These are phyloP conservation scores for Anagrus nilaparvatae DNA, from an alignment of 1,140 invertebrate species.

Conservation along the genomic window DNA sequence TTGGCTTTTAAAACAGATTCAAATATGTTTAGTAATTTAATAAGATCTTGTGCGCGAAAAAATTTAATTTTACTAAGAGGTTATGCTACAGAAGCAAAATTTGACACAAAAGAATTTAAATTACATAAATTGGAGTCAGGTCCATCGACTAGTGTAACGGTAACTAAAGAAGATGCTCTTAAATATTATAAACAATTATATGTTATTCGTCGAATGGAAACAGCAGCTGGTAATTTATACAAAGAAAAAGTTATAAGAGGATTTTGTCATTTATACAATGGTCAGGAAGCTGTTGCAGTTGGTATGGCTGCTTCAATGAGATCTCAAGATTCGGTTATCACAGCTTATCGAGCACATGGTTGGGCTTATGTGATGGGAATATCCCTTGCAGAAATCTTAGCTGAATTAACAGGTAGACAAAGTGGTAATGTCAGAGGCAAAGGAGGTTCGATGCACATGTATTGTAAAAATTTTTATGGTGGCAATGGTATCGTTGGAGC, in stretches of 20 bases:
- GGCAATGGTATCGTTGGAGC: constrained; percentile 99
- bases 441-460: constrained; percentile 93
- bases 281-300: constrained; percentile 79
- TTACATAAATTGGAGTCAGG: constrained; percentile 81
- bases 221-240: constrained; percentile 84
- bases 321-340: constrained; percentile 82
- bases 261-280: constrained; percentile 96
- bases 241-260: constrained; percentile 94
- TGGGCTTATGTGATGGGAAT: constrained; percentile 93
- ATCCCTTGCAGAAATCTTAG: constrained; percentile 61
- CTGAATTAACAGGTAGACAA: constrained; percentile 81
- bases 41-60: too few relatives aligned
- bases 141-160: constrained; percentile 61
- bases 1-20: too few relatives aligned
- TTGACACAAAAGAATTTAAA: constrained; percentile 75
- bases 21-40: too few relatives aligned
- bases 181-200: constrained; percentile 75
- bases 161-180: constrained; percentile 75
- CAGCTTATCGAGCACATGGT: constrained; percentile 93
- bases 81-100: constrained; percentile 59
- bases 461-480: constrained; percentile 84
- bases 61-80: too few relatives aligned
- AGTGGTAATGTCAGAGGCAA: constrained; percentile 89
- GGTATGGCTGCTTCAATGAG: constrained; percentile 80
- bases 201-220: constrained; percentile 83